Evolutionary conservation across 2,113 vertebrate species (phyloP).

Genomic region (Gobio gobio): DNA sequence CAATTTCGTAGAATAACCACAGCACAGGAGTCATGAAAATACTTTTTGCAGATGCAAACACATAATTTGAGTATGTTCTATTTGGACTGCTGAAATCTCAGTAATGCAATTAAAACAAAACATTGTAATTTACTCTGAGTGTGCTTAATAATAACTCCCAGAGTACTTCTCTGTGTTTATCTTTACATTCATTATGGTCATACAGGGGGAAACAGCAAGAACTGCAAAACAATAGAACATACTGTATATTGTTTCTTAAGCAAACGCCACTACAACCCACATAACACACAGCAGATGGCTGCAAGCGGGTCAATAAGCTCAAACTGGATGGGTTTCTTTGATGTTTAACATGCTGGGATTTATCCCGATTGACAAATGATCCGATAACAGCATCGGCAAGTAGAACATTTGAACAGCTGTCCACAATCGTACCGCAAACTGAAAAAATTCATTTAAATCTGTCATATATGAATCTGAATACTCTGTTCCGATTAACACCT

Average conservation of each 20-base stretch:
- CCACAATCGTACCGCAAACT: conserved; percentile 20
- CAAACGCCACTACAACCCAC: not conserved
- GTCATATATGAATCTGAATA: not conserved
- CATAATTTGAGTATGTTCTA: not conserved
- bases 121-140: not conserved
- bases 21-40: not conserved
- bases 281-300: conserved; percentile 14
- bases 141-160: not conserved
- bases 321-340: not conserved
- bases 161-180: not conserved
- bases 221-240: no score
- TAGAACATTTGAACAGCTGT: conserved; percentile 50
- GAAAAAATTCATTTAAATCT: conserved; percentile 29
- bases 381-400: conserved; percentile 39
- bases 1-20: not conserved
- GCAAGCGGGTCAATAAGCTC: not conserved
- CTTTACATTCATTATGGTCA: no score
- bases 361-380: conserved; percentile 28
- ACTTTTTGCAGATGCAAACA: not conserved
- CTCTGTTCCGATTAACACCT: conserved; percentile 20
- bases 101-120: not conserved
- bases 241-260: not conserved
- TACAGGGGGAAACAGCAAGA: no score
- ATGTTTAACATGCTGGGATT: conserved; percentile 31
- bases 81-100: not conserved